Conservation (phyloP, 2,113 vertebrate species). For the Ictidomys tridecemlineatus region DNA sequence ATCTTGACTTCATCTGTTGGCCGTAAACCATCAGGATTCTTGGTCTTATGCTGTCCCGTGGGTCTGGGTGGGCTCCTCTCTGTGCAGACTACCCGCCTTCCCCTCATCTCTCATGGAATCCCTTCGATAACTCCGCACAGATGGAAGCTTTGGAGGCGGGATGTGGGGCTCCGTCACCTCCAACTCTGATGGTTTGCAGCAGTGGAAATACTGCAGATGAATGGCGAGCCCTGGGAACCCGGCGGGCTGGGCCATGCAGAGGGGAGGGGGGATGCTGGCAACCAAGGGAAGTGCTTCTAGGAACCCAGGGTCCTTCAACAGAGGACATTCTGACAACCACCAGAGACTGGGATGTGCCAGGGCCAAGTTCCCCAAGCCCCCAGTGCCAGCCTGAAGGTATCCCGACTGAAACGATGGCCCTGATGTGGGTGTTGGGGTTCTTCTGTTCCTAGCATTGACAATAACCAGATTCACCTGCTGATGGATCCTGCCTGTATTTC, state of each 20-base stretch:
- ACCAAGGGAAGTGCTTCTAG: too few species aligned
- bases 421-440: neutral
- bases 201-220: slow-evolving; percentile 66
- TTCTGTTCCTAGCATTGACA: neutral
- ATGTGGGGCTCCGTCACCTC: slow-evolving; percentile 91
- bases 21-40: neutral
- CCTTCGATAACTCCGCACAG: slow-evolving; percentile 87
- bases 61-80: neutral
- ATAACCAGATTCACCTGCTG: neutral
- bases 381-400: neutral
- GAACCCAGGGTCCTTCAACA: neutral
- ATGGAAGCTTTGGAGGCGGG: slow-evolving; percentile 87
- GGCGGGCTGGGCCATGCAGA: neutral
- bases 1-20: neutral
- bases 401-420: neutral
- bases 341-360: neutral
- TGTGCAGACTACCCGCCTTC: slow-evolving; percentile 88
- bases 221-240: neutral
- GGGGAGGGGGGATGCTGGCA: neutral
- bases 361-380: neutral
- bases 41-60: neutral
- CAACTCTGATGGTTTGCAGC: slow-evolving; percentile 54
- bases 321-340: neutral
- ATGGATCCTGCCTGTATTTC: neutral
- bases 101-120: slow-evolving; percentile 88